Conservation (phyloP, 2,113 vertebrate genomes). For the Engystomops pustulosus region DNA sequence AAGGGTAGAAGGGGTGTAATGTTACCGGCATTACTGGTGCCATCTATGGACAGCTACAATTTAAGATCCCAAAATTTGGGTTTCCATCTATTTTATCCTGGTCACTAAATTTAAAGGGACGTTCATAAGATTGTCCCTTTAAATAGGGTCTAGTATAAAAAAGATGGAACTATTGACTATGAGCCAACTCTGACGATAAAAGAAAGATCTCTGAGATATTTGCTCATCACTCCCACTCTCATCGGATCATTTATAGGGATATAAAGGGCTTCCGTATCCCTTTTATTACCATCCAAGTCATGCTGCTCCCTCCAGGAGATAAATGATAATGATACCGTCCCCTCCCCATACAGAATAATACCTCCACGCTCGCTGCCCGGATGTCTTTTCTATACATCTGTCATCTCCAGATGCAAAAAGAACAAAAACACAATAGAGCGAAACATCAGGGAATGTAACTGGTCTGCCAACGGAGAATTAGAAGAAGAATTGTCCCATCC, state of each 20-base stretch:
- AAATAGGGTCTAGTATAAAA: background rate
- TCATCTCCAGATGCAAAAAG: background rate
- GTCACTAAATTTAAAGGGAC: too few species aligned
- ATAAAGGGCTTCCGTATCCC: background rate
- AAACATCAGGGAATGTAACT: conserved; percentile 24
- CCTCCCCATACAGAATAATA: background rate
- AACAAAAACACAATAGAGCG: background rate
- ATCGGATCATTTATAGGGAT: background rate
- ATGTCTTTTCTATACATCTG: background rate
- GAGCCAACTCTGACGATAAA: background rate
- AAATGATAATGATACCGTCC: background rate
- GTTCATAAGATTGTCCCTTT: too few species aligned
- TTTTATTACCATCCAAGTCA: conserved; percentile 22
- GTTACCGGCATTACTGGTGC: too few species aligned
- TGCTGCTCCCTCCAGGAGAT: background rate
- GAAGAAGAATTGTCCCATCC: too few species aligned
- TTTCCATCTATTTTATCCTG: too few species aligned
- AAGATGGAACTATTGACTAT: background rate
- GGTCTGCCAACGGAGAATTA: too few species aligned
- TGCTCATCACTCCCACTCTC: background rate
- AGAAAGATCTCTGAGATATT: background rate
- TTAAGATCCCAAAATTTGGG: too few species aligned
- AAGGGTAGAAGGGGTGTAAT: too few species aligned
- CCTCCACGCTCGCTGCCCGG: background rate
- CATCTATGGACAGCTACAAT: too few species aligned